phyloP scores from a whole-genome alignment of 2,113 vertebrate species.

The Henicopernis longicauda region DNA sequence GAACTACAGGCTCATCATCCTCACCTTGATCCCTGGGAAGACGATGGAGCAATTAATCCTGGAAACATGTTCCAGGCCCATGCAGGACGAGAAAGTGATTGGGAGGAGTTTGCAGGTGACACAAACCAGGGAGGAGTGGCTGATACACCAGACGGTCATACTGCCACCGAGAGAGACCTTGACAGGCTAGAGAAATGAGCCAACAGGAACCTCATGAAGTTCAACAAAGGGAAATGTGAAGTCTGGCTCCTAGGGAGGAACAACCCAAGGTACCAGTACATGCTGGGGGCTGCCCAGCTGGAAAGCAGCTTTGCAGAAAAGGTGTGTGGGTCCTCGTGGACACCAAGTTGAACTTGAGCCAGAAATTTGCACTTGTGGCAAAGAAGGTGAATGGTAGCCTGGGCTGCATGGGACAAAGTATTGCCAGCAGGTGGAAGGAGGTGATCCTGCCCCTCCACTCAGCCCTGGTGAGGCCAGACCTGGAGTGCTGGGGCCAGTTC shows the following conservation, averaged over 20 bases:
- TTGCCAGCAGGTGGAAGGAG: background rate
- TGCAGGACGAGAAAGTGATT: background rate
- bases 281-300: background rate
- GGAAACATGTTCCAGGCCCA: background rate
- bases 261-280: background rate
- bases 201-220: background rate
- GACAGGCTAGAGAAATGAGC: background rate
- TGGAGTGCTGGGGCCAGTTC: background rate
- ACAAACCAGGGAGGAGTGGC: background rate
- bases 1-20: background rate
- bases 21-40: background rate
- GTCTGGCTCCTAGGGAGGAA: background rate
- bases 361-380: background rate
- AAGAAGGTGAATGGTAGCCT: background rate
- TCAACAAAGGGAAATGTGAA: background rate
- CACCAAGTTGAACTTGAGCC: background rate
- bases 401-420: too few species aligned
- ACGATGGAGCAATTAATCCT: background rate
- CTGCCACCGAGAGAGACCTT: background rate
- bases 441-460: background rate
- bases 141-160: background rate
- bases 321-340: fast-evolving
- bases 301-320: background rate
- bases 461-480: background rate
- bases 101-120: background rate